Evolutionary conservation across 2,797 vertebrate species (phyloP), one percentile per base, ranked within the genome.

Genomic region (Chelonia mydas): DNA sequence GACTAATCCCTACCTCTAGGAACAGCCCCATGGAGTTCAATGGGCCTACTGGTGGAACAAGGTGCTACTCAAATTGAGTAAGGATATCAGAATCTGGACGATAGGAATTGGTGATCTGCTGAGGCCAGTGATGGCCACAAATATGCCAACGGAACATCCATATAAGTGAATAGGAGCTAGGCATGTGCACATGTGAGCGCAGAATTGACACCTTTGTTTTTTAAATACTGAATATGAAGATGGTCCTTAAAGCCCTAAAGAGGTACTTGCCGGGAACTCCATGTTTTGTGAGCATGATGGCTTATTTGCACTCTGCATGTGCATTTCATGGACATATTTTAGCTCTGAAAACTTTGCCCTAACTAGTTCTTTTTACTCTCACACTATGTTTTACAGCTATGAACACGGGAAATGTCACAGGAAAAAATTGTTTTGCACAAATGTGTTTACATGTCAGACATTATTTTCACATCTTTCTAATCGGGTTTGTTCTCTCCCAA

Each of bases 341-440:
- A 86, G 82, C 94, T 92, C 93, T 72, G 47, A 86, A 84, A 86
- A 90, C 47, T 74, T 86, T 88, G 41, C 81, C 79, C 51, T 83
- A 65, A 96, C 57, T 49, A 41, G 23, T 59, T 23, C 19, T 81
- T 84, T 83, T 94, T 86, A 11, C 87, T 95, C 86, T 90, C 25
- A 16, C 47, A 57, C 28, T 59, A 79, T 7, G 0, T 3, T 23
- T 90, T 90, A 79, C 74, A 93, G 81, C 90, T 95, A 81, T 9
- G 11, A 90, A 86, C 1, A 4, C 5, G 86, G 78, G 41, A 55
- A 81, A 72, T 15, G 45, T 4, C 91, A 23, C 49, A 54, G n/a
- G 59, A 93, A 93, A 41, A 93, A 81, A 59, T 45, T 33, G 5
- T 76, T 79, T 55, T 55, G 13, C 45, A 37, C 1, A 0, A 3